phyloP scores from a whole-genome alignment of 2,888 invertebrate genomes.

The Abscondita cerata region DNA sequence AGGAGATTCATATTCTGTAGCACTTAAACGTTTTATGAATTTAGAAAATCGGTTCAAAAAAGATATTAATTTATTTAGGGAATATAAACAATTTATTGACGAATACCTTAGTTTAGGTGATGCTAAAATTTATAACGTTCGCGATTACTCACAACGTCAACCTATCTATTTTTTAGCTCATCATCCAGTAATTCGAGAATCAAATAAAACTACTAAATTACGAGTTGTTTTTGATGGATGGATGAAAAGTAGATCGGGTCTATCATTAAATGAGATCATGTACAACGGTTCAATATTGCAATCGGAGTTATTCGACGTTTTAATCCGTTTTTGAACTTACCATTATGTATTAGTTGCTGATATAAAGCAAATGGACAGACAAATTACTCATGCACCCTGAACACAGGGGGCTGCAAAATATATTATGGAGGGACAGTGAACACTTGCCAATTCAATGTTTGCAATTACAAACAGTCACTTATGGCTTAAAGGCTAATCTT shows the following conservation, averaged over 20 bases:
- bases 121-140: constrained; percentile 2
- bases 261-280: constrained; percentile 10
- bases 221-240: constrained; percentile 13
- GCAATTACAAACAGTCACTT: constrained; percentile 10
- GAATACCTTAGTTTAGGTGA: constrained; percentile 26
- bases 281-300: constrained; percentile 8
- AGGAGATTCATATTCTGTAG: background rate
- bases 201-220: constrained; percentile 1
- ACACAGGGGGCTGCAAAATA: constrained; percentile 6
- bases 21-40: background rate
- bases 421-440: constrained; percentile 9
- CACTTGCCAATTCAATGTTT: background rate
- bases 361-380: constrained; percentile 6
- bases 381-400: background rate
- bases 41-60: background rate
- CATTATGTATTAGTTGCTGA: background rate
- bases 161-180: constrained; percentile 9
- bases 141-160: background rate
- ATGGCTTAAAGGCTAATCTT: constrained; percentile 4
- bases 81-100: constrained; percentile 28
- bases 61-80: constrained; percentile 18
- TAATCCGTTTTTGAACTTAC: constrained; percentile 4
- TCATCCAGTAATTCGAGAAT: constrained; percentile 9
- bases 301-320: constrained; percentile 10
- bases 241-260: constrained; percentile 5